Base-by-base conservation (phyloP, 2,113 vertebrate species). In the Centropus bengalensis region DNA sequence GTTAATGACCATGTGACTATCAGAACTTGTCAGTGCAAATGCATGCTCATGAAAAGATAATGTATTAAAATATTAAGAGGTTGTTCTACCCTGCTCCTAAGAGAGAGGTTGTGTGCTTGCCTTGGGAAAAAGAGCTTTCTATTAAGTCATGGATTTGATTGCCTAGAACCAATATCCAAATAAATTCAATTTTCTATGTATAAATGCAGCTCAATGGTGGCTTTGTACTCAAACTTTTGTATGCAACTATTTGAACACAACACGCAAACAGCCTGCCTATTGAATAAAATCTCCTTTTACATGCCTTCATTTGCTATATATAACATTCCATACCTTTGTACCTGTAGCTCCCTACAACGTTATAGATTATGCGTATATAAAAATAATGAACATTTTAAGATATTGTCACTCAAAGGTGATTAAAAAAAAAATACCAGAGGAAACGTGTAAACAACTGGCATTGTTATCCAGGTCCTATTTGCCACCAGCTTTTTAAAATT, bases 91-190 rank as follows among this genome's bases (percentile, higher is more conserved):
- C 68, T 74, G n/a, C 19, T 68, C 4, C 0, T 54, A 60, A 88
- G 42, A 80, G 36, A 3, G 7, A 5, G 8, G 6, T 8, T 11
- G 79, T 81, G 33, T 0, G 0, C 56, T 13, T 30, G 30, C 19
- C 42, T 77, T 30, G 56, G n/a, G 14, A 58, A 51, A 76, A 75
- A 58, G 5, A 56, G 22, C 22, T 59, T 82, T 87, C 62, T 54
- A n/a, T 0, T 40, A 30, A 88, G 36, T 6, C 10, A 40, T 13
- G 12, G 36, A 66, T 54, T 86, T 88, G 14, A 32, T 60, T 66
- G 24, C 5, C 2, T 22, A 62, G 32, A 78, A 88, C 8, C 86
- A 58, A 55, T 8, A 38, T 12, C 12, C 32, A 81, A 51, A 67
- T 81, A 5, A 78, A 70, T 5, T 47, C 36, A 38, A 55, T 60